A percentile compares a stretch with the other conserved stretches of the same genome.
phyloP scores from a whole-genome alignment of 2,888 invertebrate genomes.

The Malachius bipustulatus region DNA sequence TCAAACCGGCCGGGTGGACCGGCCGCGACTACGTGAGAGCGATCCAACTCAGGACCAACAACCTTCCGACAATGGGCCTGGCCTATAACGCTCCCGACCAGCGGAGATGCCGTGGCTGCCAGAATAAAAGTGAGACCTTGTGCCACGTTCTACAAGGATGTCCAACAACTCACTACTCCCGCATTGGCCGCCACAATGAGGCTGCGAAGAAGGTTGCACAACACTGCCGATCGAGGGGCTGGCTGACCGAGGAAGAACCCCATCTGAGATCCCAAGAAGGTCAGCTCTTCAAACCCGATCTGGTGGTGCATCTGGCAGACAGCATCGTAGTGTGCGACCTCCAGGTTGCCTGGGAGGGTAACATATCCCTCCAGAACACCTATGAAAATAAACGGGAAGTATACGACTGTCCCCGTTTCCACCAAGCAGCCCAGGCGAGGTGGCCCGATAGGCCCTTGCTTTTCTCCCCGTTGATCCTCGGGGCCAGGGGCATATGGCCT shows the following conservation, averaged over 20 bases:
- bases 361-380: neutral
- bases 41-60: conserved; percentile 19
- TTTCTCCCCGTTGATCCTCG: neutral
- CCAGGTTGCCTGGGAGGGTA: neutral
- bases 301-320: neutral
- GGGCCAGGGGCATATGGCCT: conserved; percentile 1
- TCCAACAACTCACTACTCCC: neutral
- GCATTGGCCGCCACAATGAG: neutral
- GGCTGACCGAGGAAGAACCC: neutral
- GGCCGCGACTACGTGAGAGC: conserved; percentile 22
- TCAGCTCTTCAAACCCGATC: neutral
- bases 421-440: neutral
- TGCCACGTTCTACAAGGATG: too few species aligned
- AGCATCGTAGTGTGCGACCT: neutral
- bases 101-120: too few species aligned
- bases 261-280: neutral
- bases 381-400: neutral
- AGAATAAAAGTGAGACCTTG: too few species aligned
- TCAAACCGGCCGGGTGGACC: conserved; percentile 19
- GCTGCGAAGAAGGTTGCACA: neutral
- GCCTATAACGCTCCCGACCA: too few species aligned
- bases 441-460: neutral
- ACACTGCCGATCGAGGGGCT: neutral
- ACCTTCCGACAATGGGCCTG: conserved; percentile 20
- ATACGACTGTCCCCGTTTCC: neutral